Base-by-base conservation (phyloP, 2,888 invertebrate species). In the Drosophila percnosoma region DNA sequence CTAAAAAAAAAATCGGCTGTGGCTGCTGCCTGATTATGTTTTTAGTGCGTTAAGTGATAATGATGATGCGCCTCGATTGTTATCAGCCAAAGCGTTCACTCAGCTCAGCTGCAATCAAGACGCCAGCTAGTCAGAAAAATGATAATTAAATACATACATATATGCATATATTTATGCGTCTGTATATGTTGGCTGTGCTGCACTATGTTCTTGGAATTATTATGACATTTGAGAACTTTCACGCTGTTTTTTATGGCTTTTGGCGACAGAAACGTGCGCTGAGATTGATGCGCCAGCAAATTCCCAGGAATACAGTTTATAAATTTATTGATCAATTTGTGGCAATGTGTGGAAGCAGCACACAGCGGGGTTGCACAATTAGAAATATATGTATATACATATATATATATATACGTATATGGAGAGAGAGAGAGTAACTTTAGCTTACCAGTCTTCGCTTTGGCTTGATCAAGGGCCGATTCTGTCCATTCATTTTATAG, bases 401-500 rank as follows among this genome's bases (percentile, higher is more conserved):
- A n/a, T 2, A 40, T 10, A 8, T n/a, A 10, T 11, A 42, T 11
- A 11, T 8, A 6, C n/a, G n/a, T 21, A 21, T 21, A 21, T 21
- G 21, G 21, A 21, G 21, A 21, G 1, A 51, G 7, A 53, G 24
- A 21, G 31, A 34, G 24, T 3, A 11, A n/a, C 1, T 40, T 61
- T 66, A 94, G 97, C 98, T 98, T 95, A 99, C 99, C 97, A 99
- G 97, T 96, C 99, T 97, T 96, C 99, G 96, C 95, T 99, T 99
- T 92, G 99, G 99, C 95, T 99, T 99, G 95, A 99, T 99, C 92
- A 99, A 96, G 71, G 99, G 99, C 94, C 99, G 95, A 94, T 99
- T 99, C 94, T 98, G 98, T 91, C 99, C 99, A 94, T 99, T 99
- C 99, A 99, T 99, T 95, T 99, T 99, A 95, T 99, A 99, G 95